Percentiles rank a stretch among this genome's conserved stretches.
phyloP scores from a whole-genome alignment of 2,797 vertebrate genomes.

The Gallinago nigripennis region DNA sequence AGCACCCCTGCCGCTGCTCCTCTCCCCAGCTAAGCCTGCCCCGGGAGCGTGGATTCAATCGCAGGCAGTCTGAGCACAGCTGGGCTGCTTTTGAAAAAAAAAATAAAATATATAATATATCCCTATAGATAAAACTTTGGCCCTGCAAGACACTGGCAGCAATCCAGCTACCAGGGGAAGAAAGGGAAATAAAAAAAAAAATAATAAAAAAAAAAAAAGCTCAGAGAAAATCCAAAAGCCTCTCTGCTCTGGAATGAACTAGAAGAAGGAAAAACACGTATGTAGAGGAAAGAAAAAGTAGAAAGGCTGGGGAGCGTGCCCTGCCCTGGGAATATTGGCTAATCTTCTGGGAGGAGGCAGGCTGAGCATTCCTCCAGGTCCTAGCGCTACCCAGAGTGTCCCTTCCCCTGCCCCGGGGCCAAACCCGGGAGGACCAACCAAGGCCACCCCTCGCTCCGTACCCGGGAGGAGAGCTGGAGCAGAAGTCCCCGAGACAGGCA shows the following conservation, averaged over 20 bases:
- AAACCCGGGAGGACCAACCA: accelerated
- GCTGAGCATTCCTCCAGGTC: neutral
- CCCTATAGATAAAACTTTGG: constrained; percentile 21
- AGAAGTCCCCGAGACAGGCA: accelerated
- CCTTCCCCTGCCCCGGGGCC: neutral
- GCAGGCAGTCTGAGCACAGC: neutral
- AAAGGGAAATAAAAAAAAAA: neutral
- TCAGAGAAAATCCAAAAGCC: neutral
- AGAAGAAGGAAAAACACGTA: neutral
- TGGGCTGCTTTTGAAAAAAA: neutral
- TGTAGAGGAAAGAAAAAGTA: neutral
- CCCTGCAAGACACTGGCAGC: neutral
- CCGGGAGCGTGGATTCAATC: neutral
- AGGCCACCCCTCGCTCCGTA: accelerated
- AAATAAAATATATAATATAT: neutral
- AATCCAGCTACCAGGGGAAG: neutral
- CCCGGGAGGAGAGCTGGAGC: neutral
- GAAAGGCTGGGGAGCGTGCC: neutral
- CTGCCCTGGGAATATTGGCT: constrained; percentile 47
- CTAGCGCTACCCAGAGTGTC: neutral
- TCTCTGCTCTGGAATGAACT: neutral
- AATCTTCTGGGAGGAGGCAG: constrained; percentile 54
- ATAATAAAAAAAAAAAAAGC: neutral
- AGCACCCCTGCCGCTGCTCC: neutral
- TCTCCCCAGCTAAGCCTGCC: neutral